A percentile compares a stretch with the other conserved stretches of the same genome.
Evolutionary conservation across 2,888 invertebrate species (phyloP).

Genomic region (Zonitis immaculata): DNA sequence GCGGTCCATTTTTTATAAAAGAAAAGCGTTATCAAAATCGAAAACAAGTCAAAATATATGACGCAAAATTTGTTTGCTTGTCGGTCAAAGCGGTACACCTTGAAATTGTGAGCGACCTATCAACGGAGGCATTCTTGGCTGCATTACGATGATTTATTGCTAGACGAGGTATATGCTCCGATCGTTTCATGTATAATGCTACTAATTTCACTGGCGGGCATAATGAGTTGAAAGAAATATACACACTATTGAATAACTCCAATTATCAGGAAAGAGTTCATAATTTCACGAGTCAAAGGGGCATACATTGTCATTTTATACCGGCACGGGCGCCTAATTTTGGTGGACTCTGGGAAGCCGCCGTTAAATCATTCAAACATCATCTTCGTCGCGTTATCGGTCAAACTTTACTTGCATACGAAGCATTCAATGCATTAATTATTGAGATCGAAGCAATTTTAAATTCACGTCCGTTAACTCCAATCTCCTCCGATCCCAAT

Average conservation of each 20-base stretch:
- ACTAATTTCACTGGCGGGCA: no score
- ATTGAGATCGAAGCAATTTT: conserved; percentile 6
- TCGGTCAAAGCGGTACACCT: neutral
- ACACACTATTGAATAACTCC: no score
- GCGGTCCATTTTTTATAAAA: neutral
- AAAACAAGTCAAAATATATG: neutral
- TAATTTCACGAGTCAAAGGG: no score
- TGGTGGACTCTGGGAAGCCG: neutral
- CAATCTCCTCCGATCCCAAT: conserved; percentile 28
- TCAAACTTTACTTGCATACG: neutral
- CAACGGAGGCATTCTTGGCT: neutral
- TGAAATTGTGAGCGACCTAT: neutral
- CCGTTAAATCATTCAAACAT: neutral
- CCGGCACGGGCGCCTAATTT: neutral
- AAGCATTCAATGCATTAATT: neutral
- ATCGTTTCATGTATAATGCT: no score
- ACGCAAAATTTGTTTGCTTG: neutral
- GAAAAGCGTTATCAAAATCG: neutral
- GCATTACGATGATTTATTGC: neutral
- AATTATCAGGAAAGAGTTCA: no score
- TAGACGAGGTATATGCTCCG: neutral
- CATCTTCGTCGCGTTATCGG: neutral
- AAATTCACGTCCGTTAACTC: conserved; percentile 33
- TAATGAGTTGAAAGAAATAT: no score
- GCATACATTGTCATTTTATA: neutral